Conservation (phyloP, 2,113 vertebrate species). For the Gasterosteus nipponicus region DNA sequence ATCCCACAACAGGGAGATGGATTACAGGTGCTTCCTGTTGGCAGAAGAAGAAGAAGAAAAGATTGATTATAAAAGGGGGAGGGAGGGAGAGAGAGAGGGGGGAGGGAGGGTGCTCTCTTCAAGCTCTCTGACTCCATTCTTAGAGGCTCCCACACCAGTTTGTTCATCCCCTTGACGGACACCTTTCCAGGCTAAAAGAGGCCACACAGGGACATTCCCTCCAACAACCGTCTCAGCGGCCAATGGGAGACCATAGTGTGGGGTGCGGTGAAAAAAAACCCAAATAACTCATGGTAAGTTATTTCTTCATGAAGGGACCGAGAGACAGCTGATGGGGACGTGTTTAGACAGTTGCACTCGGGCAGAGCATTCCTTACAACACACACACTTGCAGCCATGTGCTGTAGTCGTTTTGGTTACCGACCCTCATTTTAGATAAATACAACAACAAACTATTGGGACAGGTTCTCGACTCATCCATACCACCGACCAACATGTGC, state of each 20-base stretch:
- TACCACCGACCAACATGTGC: constrained; percentile 60
- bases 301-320: constrained; percentile 66
- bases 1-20: constrained; percentile 69
- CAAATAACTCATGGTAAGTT: constrained; percentile 63
- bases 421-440: constrained; percentile 48
- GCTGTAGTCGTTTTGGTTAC: constrained; percentile 49
- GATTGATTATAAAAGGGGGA: constrained; percentile 62
- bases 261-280: constrained; percentile 59
- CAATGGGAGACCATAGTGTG: constrained; percentile 53
- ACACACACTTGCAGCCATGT: constrained; percentile 23
- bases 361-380: constrained; percentile 80
- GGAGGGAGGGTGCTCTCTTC: constrained; percentile 49
- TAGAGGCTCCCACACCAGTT: constrained; percentile 31
- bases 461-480: constrained; percentile 55
- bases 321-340: constrained; percentile 82
- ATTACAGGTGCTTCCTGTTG: constrained; percentile 78
- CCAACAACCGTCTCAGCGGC: constrained; percentile 43
- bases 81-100: constrained; percentile 36
- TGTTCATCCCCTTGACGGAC: constrained; percentile 31
- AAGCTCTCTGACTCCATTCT: constrained; percentile 14
- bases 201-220: constrained; percentile 61
- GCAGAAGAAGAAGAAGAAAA: constrained; percentile 23
- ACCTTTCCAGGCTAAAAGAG: constrained; percentile 46
- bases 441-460: constrained; percentile 58
- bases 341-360: constrained; percentile 78